Conservation (phyloP, 1,140 invertebrate species). For the Wiebesia pumilae region DNA sequence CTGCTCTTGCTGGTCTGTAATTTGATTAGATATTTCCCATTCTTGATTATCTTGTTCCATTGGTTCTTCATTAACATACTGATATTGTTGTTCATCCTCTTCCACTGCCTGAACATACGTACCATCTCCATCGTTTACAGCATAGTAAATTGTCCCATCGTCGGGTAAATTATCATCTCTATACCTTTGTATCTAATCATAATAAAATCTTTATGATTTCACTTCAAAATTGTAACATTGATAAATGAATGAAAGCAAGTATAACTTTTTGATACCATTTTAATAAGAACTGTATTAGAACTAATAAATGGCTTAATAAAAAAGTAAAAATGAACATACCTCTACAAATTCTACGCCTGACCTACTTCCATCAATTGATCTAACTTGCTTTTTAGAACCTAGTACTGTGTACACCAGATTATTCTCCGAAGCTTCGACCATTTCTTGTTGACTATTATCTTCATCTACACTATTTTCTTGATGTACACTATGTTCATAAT, state of each 20-base stretch:
- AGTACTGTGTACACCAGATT: conserved; percentile 72
- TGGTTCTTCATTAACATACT: conserved; percentile 54
- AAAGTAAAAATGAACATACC: conserved; percentile 55
- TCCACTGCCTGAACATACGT: conserved; percentile 66
- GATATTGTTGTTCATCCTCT: conserved; percentile 66
- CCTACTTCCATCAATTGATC: conserved; percentile 56
- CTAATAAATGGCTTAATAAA: background rate
- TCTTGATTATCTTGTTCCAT: conserved; percentile 65
- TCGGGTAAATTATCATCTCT: conserved; percentile 65
- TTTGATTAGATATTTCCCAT: conserved; percentile 63
- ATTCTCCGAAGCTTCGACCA: conserved; percentile 70
- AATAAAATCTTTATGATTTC: no score
- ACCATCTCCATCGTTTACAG: conserved; percentile 70
- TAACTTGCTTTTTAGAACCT: conserved; percentile 68
- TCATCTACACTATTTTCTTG: conserved; percentile 54
- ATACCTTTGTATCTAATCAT: conserved; percentile 65
- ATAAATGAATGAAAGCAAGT: no score
- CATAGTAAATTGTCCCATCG: conserved; percentile 71
- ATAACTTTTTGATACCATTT: no score
- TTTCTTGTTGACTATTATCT: conserved; percentile 64
- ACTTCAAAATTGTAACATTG: no score
- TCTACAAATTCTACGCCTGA: conserved; percentile 61
- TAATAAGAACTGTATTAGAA: background rate
- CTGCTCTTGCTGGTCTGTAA: conserved; percentile 59
- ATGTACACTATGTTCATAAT: conserved; percentile 53